These are phyloP conservation scores for Brachymystax lenok DNA, from an alignment of 2,797 vertebrate genomes.

Conservation along the genomic window DNA sequence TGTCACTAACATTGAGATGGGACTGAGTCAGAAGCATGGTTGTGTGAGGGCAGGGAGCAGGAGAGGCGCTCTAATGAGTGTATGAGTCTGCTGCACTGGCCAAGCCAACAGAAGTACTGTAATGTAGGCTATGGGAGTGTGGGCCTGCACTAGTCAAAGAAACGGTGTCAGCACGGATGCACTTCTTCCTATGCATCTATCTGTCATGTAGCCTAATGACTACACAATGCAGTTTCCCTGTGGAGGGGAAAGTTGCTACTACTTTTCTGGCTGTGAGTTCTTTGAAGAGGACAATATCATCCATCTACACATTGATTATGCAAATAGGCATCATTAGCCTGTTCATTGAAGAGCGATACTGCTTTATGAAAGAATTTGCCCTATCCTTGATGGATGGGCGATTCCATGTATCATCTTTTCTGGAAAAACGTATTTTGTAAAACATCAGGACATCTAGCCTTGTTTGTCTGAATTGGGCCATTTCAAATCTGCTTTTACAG, in stretches of 20 bases:
- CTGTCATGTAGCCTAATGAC: too few relatives aligned
- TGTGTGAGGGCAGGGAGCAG: conserved; percentile 1
- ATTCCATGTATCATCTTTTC: background rate
- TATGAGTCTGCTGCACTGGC: background rate
- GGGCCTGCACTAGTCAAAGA: background rate
- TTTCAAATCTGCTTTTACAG: background rate
- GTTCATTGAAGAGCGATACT: too few relatives aligned
- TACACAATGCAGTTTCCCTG: too few relatives aligned
- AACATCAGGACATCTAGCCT: background rate
- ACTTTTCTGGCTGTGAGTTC: too few relatives aligned
- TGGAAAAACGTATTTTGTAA: background rate
- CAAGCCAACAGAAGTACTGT: background rate
- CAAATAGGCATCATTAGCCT: too few relatives aligned
- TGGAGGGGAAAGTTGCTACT: too few relatives aligned
- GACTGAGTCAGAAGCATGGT: conserved; percentile 26
- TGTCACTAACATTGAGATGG: conserved; percentile 65
- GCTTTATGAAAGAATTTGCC: background rate
- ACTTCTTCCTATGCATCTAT: too few relatives aligned
- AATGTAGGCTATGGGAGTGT: background rate
- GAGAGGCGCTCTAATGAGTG: background rate
- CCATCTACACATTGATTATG: too few relatives aligned
- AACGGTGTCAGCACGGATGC: background rate
- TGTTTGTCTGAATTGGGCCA: background rate
- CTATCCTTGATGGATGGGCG: background rate
- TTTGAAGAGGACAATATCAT: too few relatives aligned